Conservation (phyloP, 30 jellyfish, hydroid and myxozoan genomes). For the Aurelia aurita region DNA sequence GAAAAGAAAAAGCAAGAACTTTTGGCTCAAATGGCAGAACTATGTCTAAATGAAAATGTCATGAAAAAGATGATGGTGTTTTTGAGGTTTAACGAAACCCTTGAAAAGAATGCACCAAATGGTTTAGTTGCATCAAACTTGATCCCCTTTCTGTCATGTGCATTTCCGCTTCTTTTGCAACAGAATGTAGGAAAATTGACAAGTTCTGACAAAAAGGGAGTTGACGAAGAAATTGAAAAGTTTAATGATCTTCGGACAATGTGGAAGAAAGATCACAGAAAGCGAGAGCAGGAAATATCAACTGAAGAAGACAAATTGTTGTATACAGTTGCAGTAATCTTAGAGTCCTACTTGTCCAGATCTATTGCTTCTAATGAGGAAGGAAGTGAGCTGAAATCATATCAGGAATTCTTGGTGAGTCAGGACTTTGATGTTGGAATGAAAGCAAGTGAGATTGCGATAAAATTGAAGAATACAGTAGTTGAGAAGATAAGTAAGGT, state of each 20-base stretch:
- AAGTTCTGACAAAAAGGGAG: conserved; percentile 1
- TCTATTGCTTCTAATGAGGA: background rate
- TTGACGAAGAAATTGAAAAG: conserved; percentile 16
- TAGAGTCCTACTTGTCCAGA: background rate
- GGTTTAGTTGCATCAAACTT: conserved; percentile 44
- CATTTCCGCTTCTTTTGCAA: conserved; percentile 82
- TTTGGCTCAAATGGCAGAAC: conserved; percentile 44
- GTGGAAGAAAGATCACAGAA: background rate
- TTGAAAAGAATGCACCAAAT: conserved; percentile 64
- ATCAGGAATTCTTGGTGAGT: conserved; percentile 1
- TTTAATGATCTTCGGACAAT: conserved; percentile 28
- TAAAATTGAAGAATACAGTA: background rate
- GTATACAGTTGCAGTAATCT: background rate
- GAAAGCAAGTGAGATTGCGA: conserved; percentile 14
- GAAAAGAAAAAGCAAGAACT: background rate
- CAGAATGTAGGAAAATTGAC: conserved; percentile 45
- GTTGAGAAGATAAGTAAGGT: background rate
- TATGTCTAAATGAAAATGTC: conserved; percentile 28
- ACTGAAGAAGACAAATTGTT: conserved; percentile 8
- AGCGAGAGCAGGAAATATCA: background rate
- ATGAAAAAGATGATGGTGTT: conserved; percentile 63
- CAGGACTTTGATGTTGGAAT: conserved; percentile 21
- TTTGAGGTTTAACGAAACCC: conserved; percentile 74
- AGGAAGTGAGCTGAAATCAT: background rate
- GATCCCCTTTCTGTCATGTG: conserved; percentile 88